Evolutionary conservation across 2,888 invertebrate genomes (phyloP).

Genomic region (Tromatobia lineatoria): DNA sequence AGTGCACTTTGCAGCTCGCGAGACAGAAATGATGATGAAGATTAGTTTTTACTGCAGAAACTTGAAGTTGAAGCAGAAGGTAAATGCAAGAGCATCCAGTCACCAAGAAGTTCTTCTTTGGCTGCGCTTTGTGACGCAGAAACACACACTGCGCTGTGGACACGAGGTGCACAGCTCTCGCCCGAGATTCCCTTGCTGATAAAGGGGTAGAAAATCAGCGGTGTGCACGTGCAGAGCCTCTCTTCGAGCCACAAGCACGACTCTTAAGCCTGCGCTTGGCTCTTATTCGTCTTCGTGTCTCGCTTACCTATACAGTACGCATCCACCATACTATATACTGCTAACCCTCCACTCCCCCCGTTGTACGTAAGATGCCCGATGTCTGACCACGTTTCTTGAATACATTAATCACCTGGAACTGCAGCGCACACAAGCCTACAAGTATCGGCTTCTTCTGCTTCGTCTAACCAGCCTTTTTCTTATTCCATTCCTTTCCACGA

Average conservation of each 20-base stretch:
- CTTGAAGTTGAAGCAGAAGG: conserved; percentile 10
- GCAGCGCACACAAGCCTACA: conserved; percentile 69
- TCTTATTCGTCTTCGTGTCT: conserved; percentile 68
- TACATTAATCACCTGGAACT: conserved; percentile 81
- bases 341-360: conserved; percentile 61
- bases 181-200: conserved; percentile 77
- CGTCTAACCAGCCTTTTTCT: conserved; percentile 43
- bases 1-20: not conserved
- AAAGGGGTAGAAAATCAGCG: conserved; percentile 82
- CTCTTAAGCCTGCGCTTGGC: conserved; percentile 73
- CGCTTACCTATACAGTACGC: conserved; percentile 47
- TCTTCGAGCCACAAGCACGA: conserved; percentile 49
- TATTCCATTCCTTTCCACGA: conserved; percentile 49
- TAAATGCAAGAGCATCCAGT: conserved; percentile 6
- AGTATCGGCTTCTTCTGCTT: conserved; percentile 67
- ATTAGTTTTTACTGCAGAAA: conserved; percentile 5
- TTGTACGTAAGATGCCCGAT: conserved; percentile 61
- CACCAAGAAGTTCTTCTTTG: conserved; percentile 16
- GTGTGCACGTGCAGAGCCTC: conserved; percentile 78
- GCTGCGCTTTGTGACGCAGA: conserved; percentile 7
- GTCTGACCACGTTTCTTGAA: conserved; percentile 78
- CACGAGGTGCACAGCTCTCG: conserved; percentile 70
- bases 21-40: not conserved
- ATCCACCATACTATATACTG: conserved; percentile 38
- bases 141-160: conserved; percentile 68